Conservation (phyloP, 2,797 vertebrate genomes). For the Microctenopoma steveboyesi region DNA sequence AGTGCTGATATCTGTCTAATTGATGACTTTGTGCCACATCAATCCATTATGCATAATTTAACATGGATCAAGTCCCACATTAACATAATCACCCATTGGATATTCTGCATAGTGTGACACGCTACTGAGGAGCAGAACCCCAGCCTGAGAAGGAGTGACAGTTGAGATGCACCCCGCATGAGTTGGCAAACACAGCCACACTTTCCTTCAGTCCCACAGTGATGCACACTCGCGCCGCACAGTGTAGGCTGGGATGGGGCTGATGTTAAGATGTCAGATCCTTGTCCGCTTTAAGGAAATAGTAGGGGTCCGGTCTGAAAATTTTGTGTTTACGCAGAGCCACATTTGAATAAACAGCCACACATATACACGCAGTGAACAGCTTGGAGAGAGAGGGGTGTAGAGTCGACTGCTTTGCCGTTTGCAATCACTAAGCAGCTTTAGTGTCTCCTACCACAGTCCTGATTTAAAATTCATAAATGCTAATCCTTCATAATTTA, state of each 20-base stretch:
- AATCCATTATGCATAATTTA: conserved; percentile 91
- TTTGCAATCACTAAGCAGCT: conserved; percentile 99
- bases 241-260: conserved; percentile 52
- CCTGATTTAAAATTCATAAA: conserved; percentile 99
- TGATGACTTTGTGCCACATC: conserved; percentile 89
- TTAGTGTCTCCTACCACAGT: conserved; percentile 99
- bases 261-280: conserved; percentile 85
- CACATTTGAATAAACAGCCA: conserved; percentile 75
- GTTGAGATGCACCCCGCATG: conserved; percentile 74
- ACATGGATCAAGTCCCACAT: conserved; percentile 88
- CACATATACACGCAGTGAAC: conserved; percentile 49
- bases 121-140: conserved; percentile 76
- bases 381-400: conserved; percentile 87
- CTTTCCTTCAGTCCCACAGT: conserved; percentile 33
- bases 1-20: conserved; percentile 86
- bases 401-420: conserved; percentile 88
- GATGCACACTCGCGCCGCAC: conserved; percentile 18
- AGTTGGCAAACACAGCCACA: conserved; percentile 75
- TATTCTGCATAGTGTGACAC: conserved; percentile 85
- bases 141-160: conserved; percentile 77
- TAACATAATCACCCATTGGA: conserved; percentile 88
- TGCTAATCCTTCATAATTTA: conserved; percentile 99
- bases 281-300: conserved; percentile 78
- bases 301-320: conserved; percentile 75
- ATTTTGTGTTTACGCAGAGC: conserved; percentile 69